Conservation (phyloP, 2,888 invertebrate species). For the Caenorhabditis zanzibari region DNA sequence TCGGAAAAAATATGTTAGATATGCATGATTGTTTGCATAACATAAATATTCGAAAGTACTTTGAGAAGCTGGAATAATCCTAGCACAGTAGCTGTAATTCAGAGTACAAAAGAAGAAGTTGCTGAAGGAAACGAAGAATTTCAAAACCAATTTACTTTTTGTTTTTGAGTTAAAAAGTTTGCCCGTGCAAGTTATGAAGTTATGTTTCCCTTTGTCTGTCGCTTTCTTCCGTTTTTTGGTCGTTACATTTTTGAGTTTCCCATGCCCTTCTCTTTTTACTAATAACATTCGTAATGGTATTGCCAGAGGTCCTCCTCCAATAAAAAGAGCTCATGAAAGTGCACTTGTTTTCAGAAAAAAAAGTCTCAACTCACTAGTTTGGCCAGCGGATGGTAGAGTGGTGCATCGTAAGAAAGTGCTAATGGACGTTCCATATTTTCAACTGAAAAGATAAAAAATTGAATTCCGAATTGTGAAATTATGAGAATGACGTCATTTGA, state of each 20-base stretch:
- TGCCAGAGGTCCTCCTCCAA: constrained; percentile 28
- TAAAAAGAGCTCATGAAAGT: constrained; percentile 45
- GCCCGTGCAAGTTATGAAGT: constrained; percentile 1
- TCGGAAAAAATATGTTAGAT: too few relatives aligned
- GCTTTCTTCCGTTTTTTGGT: constrained; percentile 20
- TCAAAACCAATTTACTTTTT: not conserved
- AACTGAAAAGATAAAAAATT: not conserved
- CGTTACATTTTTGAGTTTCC: constrained; percentile 31
- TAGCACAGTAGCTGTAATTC: too few relatives aligned
- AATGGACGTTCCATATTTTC: constrained; percentile 46
- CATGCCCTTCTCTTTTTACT: not conserved
- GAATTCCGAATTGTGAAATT: not conserved
- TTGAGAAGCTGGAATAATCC: too few relatives aligned
- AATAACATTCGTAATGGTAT: constrained; percentile 51
- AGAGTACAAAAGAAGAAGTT: not conserved
- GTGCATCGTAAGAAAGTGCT: constrained; percentile 49
- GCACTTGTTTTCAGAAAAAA: not conserved
- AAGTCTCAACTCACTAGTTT: constrained; percentile 33
- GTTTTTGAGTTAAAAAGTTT: not conserved
- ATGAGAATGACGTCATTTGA: constrained; percentile 41
- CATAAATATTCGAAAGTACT: too few relatives aligned
- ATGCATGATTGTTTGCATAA: constrained; percentile 12
- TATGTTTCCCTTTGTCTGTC: not conserved
- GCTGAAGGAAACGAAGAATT: not conserved
- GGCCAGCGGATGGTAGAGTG: constrained; percentile 50